These are phyloP conservation scores for Cryptoprocta ferox DNA, from an alignment of 2,797 vertebrate species.

Conservation along the genomic window DNA sequence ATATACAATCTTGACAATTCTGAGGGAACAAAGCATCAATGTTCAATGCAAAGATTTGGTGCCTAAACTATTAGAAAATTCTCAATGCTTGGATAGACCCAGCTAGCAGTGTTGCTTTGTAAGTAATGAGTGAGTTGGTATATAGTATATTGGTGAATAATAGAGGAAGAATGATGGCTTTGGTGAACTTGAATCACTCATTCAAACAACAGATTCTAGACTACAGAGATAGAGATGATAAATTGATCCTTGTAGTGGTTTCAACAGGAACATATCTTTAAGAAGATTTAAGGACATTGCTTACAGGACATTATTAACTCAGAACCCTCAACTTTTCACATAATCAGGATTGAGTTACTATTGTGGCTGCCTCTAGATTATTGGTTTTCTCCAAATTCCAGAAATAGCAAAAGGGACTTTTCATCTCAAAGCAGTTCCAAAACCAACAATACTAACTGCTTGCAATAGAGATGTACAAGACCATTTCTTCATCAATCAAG, in stretches of 20 bases:
- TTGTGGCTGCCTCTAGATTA: background rate
- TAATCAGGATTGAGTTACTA: constrained; percentile 17
- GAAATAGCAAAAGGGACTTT: background rate
- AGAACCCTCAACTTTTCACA: background rate
- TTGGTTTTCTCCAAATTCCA: background rate
- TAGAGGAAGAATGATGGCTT: background rate
- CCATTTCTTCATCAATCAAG: background rate
- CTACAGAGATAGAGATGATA: background rate
- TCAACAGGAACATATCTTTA: background rate
- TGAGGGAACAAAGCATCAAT: background rate
- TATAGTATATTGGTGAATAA: background rate
- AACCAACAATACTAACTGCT: background rate
- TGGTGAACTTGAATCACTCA: constrained; percentile 35
- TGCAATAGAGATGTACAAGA: background rate
- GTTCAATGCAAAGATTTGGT: background rate
- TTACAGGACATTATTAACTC: constrained; percentile 32
- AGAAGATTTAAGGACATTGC: constrained; percentile 35
- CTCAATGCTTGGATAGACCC: background rate
- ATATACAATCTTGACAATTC: background rate
- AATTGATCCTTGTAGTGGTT: background rate
- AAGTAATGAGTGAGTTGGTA: background rate
- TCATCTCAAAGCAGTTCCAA: background rate
- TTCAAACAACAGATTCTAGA: background rate
- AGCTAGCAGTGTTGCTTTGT: background rate
- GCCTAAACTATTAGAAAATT: background rate